Evolutionary conservation across 2,888 invertebrate genomes (phyloP).

Genomic region (Pandemis heparana): DNA sequence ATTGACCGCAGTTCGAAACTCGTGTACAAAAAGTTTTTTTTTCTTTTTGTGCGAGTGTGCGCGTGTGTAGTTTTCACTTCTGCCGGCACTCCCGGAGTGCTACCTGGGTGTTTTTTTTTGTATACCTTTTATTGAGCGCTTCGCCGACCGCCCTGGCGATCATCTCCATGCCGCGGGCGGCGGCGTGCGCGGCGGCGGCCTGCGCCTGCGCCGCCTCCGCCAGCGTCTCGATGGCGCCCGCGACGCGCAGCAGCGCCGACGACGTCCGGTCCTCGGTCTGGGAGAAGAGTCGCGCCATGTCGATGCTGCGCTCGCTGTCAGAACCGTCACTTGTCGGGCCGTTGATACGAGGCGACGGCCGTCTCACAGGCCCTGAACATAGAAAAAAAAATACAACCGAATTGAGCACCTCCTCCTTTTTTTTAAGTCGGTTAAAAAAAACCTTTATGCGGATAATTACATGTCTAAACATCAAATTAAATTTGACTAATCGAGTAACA

Average conservation of each 20-base stretch:
- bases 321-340: not conserved
- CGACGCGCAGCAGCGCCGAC: not conserved
- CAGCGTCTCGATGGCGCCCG: not conserved
- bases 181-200: not conserved
- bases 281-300: not conserved
- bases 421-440: no score
- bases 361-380: not conserved
- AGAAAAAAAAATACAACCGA: no score
- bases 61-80: no score
- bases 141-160: not conserved
- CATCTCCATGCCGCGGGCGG: not conserved
- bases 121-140: not conserved
- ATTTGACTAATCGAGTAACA: no score
- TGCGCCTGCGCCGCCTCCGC: not conserved
- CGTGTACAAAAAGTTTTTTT: no score
- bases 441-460: no score
- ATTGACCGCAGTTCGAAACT: no score
- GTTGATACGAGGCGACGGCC: not conserved
- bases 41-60: no score
- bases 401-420: no score
- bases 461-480: no score
- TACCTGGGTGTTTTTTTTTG: no score
- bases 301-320: not conserved
- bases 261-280: not conserved
- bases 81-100: no score